Base-by-base conservation (phyloP, 2,888 invertebrate genomes). In the Drosophila meridionalis region DNA sequence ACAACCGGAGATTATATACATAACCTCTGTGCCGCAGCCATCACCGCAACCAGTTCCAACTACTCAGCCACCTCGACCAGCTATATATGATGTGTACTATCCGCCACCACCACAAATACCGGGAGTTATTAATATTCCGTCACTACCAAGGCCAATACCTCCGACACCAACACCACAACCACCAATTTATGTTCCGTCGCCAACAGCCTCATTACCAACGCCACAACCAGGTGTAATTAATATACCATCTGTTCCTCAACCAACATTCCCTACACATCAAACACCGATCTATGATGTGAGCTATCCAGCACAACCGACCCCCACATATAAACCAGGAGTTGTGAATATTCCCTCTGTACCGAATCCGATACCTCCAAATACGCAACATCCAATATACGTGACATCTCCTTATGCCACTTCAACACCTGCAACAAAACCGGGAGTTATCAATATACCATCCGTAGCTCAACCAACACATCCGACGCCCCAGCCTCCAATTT, bases 31-130 rank as follows among this genome's bases (percentile, higher is more conserved):
- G 1, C 50, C 65, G 42, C 42, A 42, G n/a, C n/a, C 42, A 42
- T 0, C 20, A 9, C 57, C 60, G 4, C 58, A 60, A 28, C 75
- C 69, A 34, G 40, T 30, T 9, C 69, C 64, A 38, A 28, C 40
- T 12, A 43, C 61, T 34, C 63, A 47, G 30, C 61, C 59, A 52
- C 52, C 63, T 26, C 55, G 32, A 14, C 69, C 78, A 11, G 68
- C 78, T 20, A 68, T 76, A 53, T 80, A 80, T 30, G 82, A 80
- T 64, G 82, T 80, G 0, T 72, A 78, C 65, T 68, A 80, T 53
- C 83, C 82, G 2, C 76, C 78, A 20, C 72, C 63, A 80, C 92
- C 91, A 83, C 85, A 69, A 67, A 69, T 75, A 34, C 81, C 82
- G 4, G 80, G 79, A 50, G 62, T 82, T 26, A 64, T 82, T 60